phyloP scores from a whole-genome alignment of 2,888 invertebrate species.

The Chymomyza procnemis region DNA sequence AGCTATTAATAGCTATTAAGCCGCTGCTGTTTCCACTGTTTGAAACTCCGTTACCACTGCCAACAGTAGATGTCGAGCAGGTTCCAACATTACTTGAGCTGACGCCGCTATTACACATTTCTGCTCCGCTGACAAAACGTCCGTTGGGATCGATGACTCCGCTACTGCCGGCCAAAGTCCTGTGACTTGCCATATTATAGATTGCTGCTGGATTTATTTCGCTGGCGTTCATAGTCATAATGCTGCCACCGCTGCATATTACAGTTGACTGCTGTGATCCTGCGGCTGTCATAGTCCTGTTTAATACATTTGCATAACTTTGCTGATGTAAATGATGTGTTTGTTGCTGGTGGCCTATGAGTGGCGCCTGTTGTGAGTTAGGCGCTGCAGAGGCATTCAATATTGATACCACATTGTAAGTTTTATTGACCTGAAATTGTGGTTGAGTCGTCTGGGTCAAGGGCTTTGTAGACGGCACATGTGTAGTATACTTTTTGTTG shows the following conservation, averaged over 20 bases:
- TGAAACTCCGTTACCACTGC: constrained; percentile 26
- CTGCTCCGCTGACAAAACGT: constrained; percentile 40
- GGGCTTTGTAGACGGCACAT: constrained; percentile 46
- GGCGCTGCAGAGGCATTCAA: constrained; percentile 51
- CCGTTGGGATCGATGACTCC: constrained; percentile 39
- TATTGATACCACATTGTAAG: constrained; percentile 66
- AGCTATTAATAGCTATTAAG: constrained; percentile 40
- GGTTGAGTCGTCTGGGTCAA: constrained; percentile 51
- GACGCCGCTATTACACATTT: constrained; percentile 35
- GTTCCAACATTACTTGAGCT: constrained; percentile 17
- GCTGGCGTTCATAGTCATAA: constrained; percentile 46
- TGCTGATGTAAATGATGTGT: constrained; percentile 47
- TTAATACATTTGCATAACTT: constrained; percentile 58
- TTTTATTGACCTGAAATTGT: constrained; percentile 67
- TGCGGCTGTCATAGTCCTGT: constrained; percentile 33
- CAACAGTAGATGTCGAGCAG: constrained; percentile 8
- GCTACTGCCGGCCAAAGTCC: constrained; percentile 23
- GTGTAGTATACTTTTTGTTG: constrained; percentile 64
- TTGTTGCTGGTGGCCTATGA: constrained; percentile 35
- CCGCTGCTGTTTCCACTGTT: constrained; percentile 29
- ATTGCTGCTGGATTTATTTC: constrained; percentile 47
- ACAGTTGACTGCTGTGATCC: constrained; percentile 43
- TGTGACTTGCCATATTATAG: constrained; percentile 48
- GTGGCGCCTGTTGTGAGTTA: constrained; percentile 32
- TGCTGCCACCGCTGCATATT: constrained; percentile 50